Conservation (phyloP, 2,113 vertebrate species). For the Semnornis frantzii region DNA sequence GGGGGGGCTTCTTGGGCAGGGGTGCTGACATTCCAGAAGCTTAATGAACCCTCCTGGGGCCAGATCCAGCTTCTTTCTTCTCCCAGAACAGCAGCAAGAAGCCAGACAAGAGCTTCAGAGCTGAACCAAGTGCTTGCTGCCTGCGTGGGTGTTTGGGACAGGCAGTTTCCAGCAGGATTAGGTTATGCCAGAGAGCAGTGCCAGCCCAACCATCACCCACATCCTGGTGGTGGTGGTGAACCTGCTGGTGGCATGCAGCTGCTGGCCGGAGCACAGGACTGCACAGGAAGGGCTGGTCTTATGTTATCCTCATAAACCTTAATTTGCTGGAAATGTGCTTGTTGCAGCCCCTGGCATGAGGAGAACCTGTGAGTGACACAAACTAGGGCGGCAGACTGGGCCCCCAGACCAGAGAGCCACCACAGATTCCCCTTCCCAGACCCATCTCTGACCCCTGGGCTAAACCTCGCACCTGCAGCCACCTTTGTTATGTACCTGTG, state of each 20-base stretch:
- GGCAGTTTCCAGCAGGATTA: neutral
- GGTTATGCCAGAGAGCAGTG: neutral
- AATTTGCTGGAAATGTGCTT: neutral
- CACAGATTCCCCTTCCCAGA: neutral
- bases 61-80: neutral
- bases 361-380: neutral
- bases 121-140: neutral
- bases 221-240: neutral
- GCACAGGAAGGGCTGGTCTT: rapidly evolving
- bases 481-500: rapidly evolving
- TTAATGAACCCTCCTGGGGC: neutral
- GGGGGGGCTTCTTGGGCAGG: neutral
- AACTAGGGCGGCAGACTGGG: rapidly evolving
- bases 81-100: neutral
- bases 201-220: neutral
- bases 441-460: neutral
- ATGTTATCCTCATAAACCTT: neutral
- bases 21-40: neutral
- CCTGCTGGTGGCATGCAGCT: rapidly evolving
- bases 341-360: neutral
- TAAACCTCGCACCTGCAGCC: neutral
- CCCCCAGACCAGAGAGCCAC: neutral
- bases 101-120: rapidly evolving
- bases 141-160: neutral
- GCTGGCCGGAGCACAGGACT: rapidly evolving